phyloP scores from a whole-genome alignment of 2,888 invertebrate genomes.

The Sinhomidia bicolor region DNA sequence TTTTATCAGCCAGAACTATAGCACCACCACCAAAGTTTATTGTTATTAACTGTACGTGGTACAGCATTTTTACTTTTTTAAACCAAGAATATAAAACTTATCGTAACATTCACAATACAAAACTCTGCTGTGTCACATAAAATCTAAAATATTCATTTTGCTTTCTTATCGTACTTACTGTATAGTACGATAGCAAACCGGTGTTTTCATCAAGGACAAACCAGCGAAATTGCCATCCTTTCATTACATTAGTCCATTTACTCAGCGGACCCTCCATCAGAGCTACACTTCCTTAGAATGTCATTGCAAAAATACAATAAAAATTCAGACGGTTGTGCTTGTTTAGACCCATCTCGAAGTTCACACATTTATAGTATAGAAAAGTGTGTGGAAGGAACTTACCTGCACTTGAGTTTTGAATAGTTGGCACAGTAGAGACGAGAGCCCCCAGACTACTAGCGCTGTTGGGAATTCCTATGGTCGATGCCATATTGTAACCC shows the following conservation, averaged over 20 bases:
- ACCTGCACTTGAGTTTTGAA: conserved; percentile 47
- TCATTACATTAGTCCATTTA: conserved; percentile 99
- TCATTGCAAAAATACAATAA: background rate
- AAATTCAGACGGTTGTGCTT: background rate
- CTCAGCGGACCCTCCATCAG: conserved; percentile 95
- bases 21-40: too few species aligned
- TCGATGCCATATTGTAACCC: conserved; percentile 52
- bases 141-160: background rate
- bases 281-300: conserved; percentile 57
- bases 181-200: conserved; percentile 97
- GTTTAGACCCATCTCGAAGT: too few species aligned
- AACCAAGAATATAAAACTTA: background rate
- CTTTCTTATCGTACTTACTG: conserved; percentile 86
- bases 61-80: background rate
- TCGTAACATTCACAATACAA: background rate
- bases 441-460: conserved; percentile 47
- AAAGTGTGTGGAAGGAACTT: background rate
- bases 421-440: conserved; percentile 13
- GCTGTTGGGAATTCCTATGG: conserved; percentile 40
- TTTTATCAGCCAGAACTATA: too few species aligned
- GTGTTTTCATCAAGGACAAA: conserved; percentile 99
- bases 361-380: too few species aligned
- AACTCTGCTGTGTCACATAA: background rate
- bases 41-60: too few species aligned
- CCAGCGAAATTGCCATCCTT: conserved; percentile 99